Evolutionary conservation across 37 sponge, comb jelly and placozoan species (phyloP).

Genomic region (Spongilla lacustris): DNA sequence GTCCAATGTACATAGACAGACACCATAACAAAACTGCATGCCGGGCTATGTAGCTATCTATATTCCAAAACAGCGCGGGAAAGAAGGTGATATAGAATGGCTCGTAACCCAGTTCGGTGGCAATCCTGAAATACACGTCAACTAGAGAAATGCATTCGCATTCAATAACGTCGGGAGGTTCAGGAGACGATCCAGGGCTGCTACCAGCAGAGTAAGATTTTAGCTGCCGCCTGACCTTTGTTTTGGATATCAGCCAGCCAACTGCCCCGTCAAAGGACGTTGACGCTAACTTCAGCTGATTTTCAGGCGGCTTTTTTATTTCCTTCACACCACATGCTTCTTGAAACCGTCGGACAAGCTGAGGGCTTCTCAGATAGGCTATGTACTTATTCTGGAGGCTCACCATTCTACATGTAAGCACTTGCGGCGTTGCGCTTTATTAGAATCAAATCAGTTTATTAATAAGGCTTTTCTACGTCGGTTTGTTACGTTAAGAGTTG

Average conservation of each 20-base stretch:
- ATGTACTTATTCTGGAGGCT: not conserved
- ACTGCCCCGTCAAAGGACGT: not conserved
- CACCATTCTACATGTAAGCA: not conserved
- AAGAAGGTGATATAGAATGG: constrained; percentile 88
- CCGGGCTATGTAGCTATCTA: constrained; percentile 60
- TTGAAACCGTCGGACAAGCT: constrained; percentile 67
- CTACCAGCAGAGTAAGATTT: not conserved
- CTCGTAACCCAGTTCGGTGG: constrained; percentile 88
- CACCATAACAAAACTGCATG: constrained; percentile 72
- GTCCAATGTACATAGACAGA: constrained; percentile 90
- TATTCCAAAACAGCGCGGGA: constrained; percentile 73
- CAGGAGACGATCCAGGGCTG: constrained; percentile 12
- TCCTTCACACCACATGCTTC: constrained; percentile 40
- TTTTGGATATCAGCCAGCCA: constrained; percentile 10
- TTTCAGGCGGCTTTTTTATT: not conserved
- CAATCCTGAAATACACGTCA: constrained; percentile 83
- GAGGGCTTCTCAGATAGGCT: constrained; percentile 51
- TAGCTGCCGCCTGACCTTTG: constrained; percentile 11
- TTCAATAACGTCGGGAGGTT: not conserved
- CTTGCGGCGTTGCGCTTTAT: not conserved
- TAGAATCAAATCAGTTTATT: no score
- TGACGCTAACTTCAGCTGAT: not conserved
- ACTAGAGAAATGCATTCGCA: constrained; percentile 63
- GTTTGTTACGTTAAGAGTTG: no score
- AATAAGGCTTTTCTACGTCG: no score